Base-by-base conservation (phyloP, 2,797 vertebrate genomes). In the Sebastes vulpes region DNA sequence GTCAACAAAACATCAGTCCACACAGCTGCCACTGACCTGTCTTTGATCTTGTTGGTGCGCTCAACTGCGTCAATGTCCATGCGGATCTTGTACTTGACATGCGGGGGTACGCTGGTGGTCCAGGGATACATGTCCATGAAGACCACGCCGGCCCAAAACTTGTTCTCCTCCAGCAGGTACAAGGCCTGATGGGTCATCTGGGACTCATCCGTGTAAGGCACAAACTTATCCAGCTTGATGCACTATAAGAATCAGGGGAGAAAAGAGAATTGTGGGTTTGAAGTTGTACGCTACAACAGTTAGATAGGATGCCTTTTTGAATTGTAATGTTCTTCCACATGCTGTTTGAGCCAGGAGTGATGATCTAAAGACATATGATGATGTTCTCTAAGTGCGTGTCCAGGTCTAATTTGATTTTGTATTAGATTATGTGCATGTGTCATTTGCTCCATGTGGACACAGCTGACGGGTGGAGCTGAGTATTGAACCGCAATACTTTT, bases 31-130 rank as follows among this genome's bases (percentile, higher is more conserved):
- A 50, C 77, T 88, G 63, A 99, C 98, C 98, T 97, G 95, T 99
- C 98, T 94, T 97, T 98, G 88, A 99, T 97, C 93, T 99, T 98
- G 87, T 99, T 98, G 83, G 98, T 99, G 63, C 97, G 97, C 90
- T 99, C 98, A 86, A 98, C 98, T 2, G 96, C 94, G 1, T 99
- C 98, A 9, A 99, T 98, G 90, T 99, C 97, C 98, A 99, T 98
- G 61, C 97, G 97, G 88, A 99, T 99, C 95, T 99, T 98, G 87
- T 97, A 99, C 79, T 96, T 97, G 90, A 99, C 95, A 0, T 98
- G 97, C 1, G 90, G 79, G 1, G 97, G 97, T 3, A 98, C 90
- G 31, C 89, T 90, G 9, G 67, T 94, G 79, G 96, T 95, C 97
- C 94, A 96, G 21, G 97, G 93, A 42, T 95, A 93, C 90, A 98